Evolutionary conservation across 2,797 vertebrate species (phyloP).

Genomic region (Vireo griseus): DNA sequence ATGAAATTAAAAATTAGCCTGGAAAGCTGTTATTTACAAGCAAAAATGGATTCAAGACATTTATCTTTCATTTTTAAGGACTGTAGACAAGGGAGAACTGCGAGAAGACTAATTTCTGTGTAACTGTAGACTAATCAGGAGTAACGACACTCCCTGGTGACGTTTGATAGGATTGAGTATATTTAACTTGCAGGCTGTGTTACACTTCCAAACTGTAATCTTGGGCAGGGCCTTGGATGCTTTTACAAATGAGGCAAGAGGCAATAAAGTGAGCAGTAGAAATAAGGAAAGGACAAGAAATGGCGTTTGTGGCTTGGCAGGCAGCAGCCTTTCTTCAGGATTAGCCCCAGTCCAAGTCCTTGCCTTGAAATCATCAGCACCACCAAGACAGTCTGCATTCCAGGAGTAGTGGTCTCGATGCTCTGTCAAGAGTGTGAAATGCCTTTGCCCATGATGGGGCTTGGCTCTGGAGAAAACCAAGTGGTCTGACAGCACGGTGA

Average conservation of each 20-base stretch:
- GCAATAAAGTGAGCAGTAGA: neutral
- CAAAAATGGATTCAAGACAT: neutral
- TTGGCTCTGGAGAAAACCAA: neutral
- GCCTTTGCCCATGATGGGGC: accelerated
- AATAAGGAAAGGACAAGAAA: neutral
- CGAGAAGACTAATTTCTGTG: neutral
- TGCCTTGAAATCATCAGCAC: neutral
- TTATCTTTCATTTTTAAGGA: neutral
- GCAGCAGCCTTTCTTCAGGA: neutral
- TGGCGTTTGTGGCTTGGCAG: neutral
- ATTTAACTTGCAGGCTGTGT: constrained; percentile 21
- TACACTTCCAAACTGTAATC: neutral
- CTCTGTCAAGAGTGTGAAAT: neutral
- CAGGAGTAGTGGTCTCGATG: neutral
- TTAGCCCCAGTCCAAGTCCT: neutral
- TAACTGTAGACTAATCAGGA: neutral
- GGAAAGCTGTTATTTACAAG: neutral
- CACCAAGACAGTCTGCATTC: neutral
- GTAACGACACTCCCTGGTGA: neutral
- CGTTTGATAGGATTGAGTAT: neutral
- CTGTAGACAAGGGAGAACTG: neutral
- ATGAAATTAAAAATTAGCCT: neutral
- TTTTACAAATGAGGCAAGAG: neutral
- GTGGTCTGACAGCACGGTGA: accelerated
- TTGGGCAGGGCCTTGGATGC: neutral